Evolutionary conservation across 1,140 invertebrate genomes (phyloP).

Genomic region (Drosophila teissieri): DNA sequence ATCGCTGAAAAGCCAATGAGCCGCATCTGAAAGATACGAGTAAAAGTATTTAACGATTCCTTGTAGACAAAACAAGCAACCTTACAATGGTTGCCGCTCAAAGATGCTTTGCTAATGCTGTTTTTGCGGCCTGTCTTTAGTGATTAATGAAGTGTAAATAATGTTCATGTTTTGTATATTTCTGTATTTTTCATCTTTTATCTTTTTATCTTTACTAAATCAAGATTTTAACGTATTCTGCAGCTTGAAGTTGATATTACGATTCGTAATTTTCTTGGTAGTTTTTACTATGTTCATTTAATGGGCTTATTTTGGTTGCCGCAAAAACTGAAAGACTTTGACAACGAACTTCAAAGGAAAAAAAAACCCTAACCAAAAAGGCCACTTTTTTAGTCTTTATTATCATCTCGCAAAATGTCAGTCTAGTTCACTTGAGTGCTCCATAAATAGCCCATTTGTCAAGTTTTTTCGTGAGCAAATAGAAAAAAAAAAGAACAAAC

Average conservation of each 20-base stretch:
- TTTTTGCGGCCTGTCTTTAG: constrained; percentile 68
- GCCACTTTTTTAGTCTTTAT: constrained; percentile 40
- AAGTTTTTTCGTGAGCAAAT: constrained; percentile 43
- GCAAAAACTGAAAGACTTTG: constrained; percentile 69
- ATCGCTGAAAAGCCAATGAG: constrained; percentile 79
- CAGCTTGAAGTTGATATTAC: constrained; percentile 22
- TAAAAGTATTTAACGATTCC: constrained; percentile 70
- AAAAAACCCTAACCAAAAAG: constrained; percentile 37
- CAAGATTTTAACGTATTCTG: constrained; percentile 78
- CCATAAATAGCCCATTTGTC: constrained; percentile 74
- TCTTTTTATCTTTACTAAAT: constrained; percentile 39
- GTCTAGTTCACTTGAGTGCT: constrained; percentile 50
- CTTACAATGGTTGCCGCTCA: constrained; percentile 44
- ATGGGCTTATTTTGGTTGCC: constrained; percentile 49
- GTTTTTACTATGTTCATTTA: constrained; percentile 27
- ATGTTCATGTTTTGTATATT: constrained; percentile 68
- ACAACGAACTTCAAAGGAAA: constrained; percentile 69
- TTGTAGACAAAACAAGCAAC: constrained; percentile 51
- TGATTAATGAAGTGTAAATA: constrained; percentile 83
- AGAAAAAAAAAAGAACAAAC: constrained; percentile 61
- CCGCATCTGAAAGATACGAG: constrained; percentile 61
- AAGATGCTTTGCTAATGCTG: constrained; percentile 19
- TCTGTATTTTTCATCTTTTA: constrained; percentile 15
- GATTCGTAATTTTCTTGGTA: constrained; percentile 12
- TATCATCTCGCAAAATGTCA: constrained; percentile 74